A percentile compares a stretch with the other conserved stretches of the same genome.
Conservation (phyloP, 2,888 invertebrate genomes). For the Colletes collaris region DNA sequence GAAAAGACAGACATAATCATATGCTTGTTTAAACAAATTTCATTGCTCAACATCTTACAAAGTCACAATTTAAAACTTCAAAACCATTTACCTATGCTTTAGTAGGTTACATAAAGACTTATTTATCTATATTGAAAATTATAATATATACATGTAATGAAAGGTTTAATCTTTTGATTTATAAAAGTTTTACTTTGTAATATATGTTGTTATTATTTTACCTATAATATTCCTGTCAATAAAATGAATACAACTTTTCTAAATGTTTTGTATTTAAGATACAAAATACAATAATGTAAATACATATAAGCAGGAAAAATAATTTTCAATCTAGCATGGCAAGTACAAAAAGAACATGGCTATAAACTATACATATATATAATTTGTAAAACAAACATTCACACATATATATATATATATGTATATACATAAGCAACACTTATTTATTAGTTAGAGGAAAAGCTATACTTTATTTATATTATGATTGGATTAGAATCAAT, state of each 20-base stretch:
- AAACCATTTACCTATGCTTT: no score
- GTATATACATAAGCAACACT: conserved; percentile 9
- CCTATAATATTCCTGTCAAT: neutral
- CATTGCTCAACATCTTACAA: no score
- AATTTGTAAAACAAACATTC: no score
- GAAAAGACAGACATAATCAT: no score
- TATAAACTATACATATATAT: neutral
- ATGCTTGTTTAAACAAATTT: no score
- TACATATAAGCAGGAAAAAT: neutral
- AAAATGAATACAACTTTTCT: neutral
- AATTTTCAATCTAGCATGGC: neutral
- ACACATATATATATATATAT: no score
- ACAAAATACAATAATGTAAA: neutral
- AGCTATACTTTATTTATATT: no score
- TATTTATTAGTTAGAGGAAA: neutral
- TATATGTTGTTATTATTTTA: neutral
- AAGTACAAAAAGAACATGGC: neutral
- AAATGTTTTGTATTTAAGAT: neutral
- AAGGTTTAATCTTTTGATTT: neutral
- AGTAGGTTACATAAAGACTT: no score
- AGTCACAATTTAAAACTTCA: no score
- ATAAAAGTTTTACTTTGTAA: conserved; percentile 1
- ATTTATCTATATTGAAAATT: no score
- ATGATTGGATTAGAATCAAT: no score
- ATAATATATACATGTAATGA: no score